phyloP scores from a whole-genome alignment of 2,888 invertebrate genomes.

The Synergus itoensis region DNA sequence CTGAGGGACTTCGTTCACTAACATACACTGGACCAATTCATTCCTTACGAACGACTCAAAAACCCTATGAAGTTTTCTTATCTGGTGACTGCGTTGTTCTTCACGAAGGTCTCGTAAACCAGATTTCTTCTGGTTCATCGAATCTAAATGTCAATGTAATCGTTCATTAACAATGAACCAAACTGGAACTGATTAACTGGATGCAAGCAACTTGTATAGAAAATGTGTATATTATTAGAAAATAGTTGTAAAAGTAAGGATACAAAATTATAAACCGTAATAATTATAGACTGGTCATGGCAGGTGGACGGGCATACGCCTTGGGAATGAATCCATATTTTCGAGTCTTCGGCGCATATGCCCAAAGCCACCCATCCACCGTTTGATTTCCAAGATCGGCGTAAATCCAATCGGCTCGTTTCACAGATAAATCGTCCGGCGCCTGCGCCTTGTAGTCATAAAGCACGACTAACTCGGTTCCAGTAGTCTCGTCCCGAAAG shows the following conservation, averaged over 20 bases:
- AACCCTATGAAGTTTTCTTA: conserved; percentile 69
- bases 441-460: conserved; percentile 98
- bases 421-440: conserved; percentile 93
- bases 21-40: conserved; percentile 74
- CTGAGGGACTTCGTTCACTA: conserved; percentile 68
- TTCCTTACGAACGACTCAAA: conserved; percentile 71
- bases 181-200: conserved; percentile 20
- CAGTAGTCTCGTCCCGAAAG: conserved; percentile 78
- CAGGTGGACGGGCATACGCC: conserved; percentile 94
- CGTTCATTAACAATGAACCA: conserved; percentile 64
- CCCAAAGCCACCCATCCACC: conserved; percentile 97
- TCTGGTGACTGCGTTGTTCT: conserved; percentile 73
- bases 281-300: conserved; percentile 89
- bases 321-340: conserved; percentile 98
- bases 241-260: conserved; percentile 65
- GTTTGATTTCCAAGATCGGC: conserved; percentile 96
- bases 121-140: conserved; percentile 66
- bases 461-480: conserved; percentile 95
- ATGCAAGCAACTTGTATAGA: conserved; percentile 56
- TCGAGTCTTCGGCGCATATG: conserved; percentile 94
- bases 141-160: conserved; percentile 71
- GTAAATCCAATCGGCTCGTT: conserved; percentile 96
- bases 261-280: conserved; percentile 57
- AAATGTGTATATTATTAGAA: conserved; percentile 62
- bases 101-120: conserved; percentile 71